Evolutionary conservation across 2,113 vertebrate species (phyloP).

Genomic region (Oncorhynchus nerka): DNA sequence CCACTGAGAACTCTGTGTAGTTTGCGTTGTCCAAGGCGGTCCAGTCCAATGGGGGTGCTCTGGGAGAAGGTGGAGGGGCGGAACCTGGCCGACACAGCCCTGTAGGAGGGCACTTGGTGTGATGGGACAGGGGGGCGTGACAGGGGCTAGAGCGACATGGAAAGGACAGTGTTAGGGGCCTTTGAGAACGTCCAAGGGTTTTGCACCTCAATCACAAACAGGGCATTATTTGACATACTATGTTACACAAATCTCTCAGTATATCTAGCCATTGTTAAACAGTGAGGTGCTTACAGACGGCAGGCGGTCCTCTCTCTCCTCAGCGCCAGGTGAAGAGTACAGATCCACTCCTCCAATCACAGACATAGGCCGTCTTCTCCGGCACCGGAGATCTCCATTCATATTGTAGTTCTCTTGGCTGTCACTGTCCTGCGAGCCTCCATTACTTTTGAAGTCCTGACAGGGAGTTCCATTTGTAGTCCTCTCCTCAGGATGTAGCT

Average conservation of each 20-base stretch:
- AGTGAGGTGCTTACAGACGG: constrained; percentile 84
- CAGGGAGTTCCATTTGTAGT: constrained; percentile 25
- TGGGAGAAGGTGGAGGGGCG: constrained; percentile 87
- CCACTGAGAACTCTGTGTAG: constrained; percentile 84
- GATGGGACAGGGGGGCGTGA: constrained; percentile 86
- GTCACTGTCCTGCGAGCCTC: constrained; percentile 9
- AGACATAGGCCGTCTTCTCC: constrained; percentile 83
- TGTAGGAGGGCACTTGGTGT: constrained; percentile 91
- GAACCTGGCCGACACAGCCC: constrained; percentile 86
- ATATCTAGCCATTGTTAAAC: not conserved
- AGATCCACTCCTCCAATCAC: constrained; percentile 84
- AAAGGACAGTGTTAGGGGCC: constrained; percentile 20
- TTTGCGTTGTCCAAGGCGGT: constrained; percentile 82
- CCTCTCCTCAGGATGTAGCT: constrained; percentile 46
- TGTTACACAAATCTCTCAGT: no score
- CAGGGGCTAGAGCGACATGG: constrained; percentile 67
- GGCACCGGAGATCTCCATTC: constrained; percentile 51
- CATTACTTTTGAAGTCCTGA: constrained; percentile 33
- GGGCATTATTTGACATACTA: no score
- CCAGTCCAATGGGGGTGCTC: constrained; percentile 93
- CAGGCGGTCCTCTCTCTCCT: constrained; percentile 78
- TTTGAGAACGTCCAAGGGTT: no score
- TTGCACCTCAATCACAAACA: no score
- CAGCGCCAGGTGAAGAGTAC: constrained; percentile 70
- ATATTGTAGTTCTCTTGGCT: constrained; percentile 37